Conservation (phyloP, 2,113 vertebrate species). For the Vulpes ferrilata region DNA sequence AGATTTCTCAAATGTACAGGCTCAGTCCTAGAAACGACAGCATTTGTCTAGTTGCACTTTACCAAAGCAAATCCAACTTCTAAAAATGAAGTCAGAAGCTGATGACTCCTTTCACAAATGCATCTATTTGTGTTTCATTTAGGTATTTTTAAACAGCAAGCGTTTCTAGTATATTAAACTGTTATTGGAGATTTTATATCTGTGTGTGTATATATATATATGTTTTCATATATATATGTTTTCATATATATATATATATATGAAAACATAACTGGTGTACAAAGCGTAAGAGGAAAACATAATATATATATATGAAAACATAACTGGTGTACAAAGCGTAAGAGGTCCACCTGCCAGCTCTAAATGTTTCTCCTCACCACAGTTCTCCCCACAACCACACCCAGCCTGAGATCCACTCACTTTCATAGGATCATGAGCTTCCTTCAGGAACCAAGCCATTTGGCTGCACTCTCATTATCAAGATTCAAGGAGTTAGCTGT, state of each 20-base stretch:
- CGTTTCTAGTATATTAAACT: background rate
- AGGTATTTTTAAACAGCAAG: conserved; percentile 2
- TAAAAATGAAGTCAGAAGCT: background rate
- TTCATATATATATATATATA: no score
- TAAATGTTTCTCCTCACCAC: background rate
- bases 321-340: background rate
- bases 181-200: background rate
- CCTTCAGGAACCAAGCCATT: background rate
- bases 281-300: background rate
- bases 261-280: background rate
- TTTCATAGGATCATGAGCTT: background rate
- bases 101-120: background rate
- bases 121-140: background rate
- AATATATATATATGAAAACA: background rate
- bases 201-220: no score
- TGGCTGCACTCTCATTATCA: background rate
- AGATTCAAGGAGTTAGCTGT: background rate
- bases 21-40: background rate
- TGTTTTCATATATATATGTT: no score
- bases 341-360: background rate
- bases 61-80: background rate
- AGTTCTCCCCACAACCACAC: background rate
- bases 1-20: background rate
- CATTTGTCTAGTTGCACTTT: background rate
- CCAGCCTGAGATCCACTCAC: background rate